phyloP scores from a whole-genome alignment of 1,140 invertebrate species.

The Apis mellifera region Amel_HAv3.1 CM009932.2:10523501-10524000 shows the following conservation, averaged over 20 bases:
- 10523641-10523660: not conserved
- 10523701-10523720: not conserved
- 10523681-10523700: not conserved
- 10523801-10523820: too few species aligned
- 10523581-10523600: not conserved
- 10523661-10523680: not conserved
- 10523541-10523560: too few species aligned
- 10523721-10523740: not conserved
- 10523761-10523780: not conserved
- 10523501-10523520: conserved; percentile 87
- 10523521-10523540: not conserved
- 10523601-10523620: conserved; percentile 2
- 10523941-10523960: too few species aligned
- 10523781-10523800: not conserved
- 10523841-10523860: conserved; percentile 3
- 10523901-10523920: conserved; percentile 19
- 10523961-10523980: too few species aligned
- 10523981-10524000: too few species aligned
- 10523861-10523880: not conserved
- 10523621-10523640: conserved; percentile 36
- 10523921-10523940: conserved; percentile 5
- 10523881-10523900: conserved; percentile 11
- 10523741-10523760: not conserved
- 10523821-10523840: not conserved
- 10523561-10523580: not conserved